Evolutionary conservation across 2,113 vertebrate species (phyloP).

Genomic region (Cebidichthys violaceus): DNA sequence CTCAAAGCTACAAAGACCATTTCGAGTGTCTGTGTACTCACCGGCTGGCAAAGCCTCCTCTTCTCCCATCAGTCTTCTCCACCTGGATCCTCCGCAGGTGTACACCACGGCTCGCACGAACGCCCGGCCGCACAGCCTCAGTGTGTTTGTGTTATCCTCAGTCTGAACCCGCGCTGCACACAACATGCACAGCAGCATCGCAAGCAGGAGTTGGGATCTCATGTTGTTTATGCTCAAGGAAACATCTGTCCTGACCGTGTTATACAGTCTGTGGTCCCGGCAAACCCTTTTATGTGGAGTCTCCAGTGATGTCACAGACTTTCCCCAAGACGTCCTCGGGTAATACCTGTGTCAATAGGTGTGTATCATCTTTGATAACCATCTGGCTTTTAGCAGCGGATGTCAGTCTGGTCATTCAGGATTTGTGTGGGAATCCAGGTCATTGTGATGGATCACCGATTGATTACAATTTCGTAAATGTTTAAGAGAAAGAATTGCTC

Average conservation of each 20-base stretch:
- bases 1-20: background rate
- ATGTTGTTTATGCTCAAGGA: conserved; percentile 54
- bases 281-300: conserved; percentile 57
- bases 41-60: conserved; percentile 61
- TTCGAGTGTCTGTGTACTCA: conserved; percentile 59
- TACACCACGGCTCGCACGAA: conserved; percentile 87
- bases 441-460: conserved; percentile 41
- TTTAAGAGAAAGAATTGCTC: conserved; percentile 55
- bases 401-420: conserved; percentile 53
- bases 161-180: conserved; percentile 24
- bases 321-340: conserved; percentile 8
- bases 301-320: conserved; percentile 31
- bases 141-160: conserved; percentile 34
- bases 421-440: conserved; percentile 67
- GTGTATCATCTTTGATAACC: conserved; percentile 48
- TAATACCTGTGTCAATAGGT: conserved; percentile 14
- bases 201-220: conserved; percentile 63
- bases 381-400: conserved; percentile 60
- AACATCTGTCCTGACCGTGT: background rate
- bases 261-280: background rate
- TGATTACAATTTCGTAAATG: conserved; percentile 56
- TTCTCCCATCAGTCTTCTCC: conserved; percentile 79
- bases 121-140: conserved; percentile 88
- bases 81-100: conserved; percentile 90
- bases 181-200: conserved; percentile 69